Percentiles rank a stretch among this genome's conserved stretches.
Conservation (phyloP, 2,797 vertebrate species). For the Natrix natrix region DNA sequence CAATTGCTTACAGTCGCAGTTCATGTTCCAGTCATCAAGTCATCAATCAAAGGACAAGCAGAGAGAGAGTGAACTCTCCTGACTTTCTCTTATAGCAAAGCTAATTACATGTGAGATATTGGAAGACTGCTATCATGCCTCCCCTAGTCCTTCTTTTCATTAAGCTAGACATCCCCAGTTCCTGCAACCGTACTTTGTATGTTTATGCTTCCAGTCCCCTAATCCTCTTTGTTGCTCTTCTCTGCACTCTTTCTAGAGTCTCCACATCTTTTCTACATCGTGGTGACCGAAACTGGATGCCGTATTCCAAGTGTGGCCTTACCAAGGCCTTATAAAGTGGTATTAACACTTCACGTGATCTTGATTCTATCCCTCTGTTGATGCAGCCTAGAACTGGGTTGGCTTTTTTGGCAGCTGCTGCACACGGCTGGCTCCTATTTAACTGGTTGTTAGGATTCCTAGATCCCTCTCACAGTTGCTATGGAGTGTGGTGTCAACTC, state of each 20-base stretch:
- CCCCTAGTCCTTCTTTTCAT: not conserved
- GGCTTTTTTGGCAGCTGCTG: not conserved
- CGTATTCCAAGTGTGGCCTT: not conserved
- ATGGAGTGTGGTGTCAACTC: not conserved
- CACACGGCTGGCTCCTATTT: not conserved
- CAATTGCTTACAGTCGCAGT: no score
- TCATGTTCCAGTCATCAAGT: no score
- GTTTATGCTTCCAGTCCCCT: not conserved
- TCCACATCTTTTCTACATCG: not conserved
- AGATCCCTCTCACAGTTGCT: not conserved
- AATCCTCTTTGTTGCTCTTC: not conserved
- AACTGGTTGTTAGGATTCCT: not conserved
- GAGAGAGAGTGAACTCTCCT: no score
- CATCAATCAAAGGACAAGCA: no score
- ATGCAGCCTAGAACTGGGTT: not conserved
- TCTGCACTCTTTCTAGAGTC: not conserved
- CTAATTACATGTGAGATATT: not conserved
- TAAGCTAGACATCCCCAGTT: not conserved
- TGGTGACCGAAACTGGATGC: not conserved
- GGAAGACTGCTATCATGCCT: not conserved
- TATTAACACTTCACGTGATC: not conserved
- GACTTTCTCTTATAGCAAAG: no score
- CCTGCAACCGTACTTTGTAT: not conserved
- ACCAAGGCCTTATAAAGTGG: not conserved
- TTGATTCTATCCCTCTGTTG: not conserved